Base-by-base conservation (phyloP, 53 echinoderm and acorn worm species). In the Patiria pectinifera region DNA sequence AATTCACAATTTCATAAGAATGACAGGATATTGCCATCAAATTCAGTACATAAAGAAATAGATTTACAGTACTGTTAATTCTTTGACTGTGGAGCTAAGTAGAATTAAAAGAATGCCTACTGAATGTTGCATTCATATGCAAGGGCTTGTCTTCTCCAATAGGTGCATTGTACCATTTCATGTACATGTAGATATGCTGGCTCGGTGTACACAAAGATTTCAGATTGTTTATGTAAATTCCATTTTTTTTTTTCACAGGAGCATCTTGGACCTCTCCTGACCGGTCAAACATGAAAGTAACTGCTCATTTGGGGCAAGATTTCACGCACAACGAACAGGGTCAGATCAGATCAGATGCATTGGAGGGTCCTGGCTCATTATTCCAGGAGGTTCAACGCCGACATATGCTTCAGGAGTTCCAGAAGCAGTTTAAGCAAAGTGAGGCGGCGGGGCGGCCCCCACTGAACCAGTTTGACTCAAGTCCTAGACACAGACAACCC, bases 301-400 rank as follows among this genome's bases (percentile, higher is more conserved):
- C 80, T 7, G 89, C 89, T 19, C 60, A 80, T 79, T 80, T 89
- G 18, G 62, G 59, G 45, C 26, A 60, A 75, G 79, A 21, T 11
- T 78, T 23, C 13, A 45, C 61, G 60, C 9, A 19, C 59, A 35
- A 18, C 16, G 16, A 45, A 76, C 45, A 53, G 11, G 11, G 22
- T 60, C 62, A 23, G 45, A 25, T 23, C 11, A 59, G 11, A 61
- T 59, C 62, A 45, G 19, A 88, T 19, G 35, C 14, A 77, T 62
- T 88, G 77, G 78, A 62, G 43, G 21, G 16, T 44, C 88, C 10
- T 16, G 77, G 78, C 43, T 76, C 88, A 6, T 22, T 82, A 21
- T 9, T 19, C 82, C 82, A 53, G 24, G 59, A 82, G 23, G 26
- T 11, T 2, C 82, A 82, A 21, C 59, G 7, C n/a, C 13, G 59